Conservation (phyloP, 2,113 vertebrate species). For the Siphamia tubifer region DNA sequence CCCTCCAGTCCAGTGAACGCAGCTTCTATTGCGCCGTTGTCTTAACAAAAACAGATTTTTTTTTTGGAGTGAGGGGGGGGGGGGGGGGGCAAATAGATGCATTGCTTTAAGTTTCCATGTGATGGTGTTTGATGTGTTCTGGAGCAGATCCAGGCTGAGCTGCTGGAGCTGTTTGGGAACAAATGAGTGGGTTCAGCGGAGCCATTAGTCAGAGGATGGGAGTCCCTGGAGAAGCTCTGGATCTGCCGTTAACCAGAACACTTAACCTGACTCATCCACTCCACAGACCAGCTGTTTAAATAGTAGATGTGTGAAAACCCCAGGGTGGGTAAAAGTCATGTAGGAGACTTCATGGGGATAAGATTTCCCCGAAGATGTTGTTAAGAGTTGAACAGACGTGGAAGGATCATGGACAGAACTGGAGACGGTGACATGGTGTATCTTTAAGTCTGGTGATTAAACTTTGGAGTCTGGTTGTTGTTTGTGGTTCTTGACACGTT, state of each 20-base stretch:
- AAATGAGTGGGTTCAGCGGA: slow-evolving; percentile 37
- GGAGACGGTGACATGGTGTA: not conserved
- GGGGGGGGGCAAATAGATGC: not conserved
- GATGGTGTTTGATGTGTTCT: not conserved
- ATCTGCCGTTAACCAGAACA: slow-evolving; percentile 8
- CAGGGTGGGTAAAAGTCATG: not conserved
- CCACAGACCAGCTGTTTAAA: slow-evolving; percentile 43
- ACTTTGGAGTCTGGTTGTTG: not conserved
- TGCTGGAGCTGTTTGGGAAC: slow-evolving; percentile 16
- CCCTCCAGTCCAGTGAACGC: not conserved
- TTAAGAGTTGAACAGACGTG: not conserved
- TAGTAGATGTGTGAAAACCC: slow-evolving; percentile 7
- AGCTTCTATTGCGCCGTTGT: not conserved
- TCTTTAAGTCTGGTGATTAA: not conserved
- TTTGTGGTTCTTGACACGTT: too few relatives aligned
- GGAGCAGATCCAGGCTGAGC: not conserved
- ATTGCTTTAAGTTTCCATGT: not conserved
- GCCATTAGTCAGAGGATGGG: slow-evolving; percentile 42
- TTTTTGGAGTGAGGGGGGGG: too few relatives aligned
- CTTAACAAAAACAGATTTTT: not conserved
- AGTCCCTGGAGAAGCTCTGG: slow-evolving; percentile 3
- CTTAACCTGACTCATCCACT: slow-evolving; percentile 54
- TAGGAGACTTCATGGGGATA: not conserved
- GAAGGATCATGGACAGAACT: not conserved
- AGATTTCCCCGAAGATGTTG: not conserved